A percentile compares a stretch with the other conserved stretches of the same genome.
These are phyloP conservation scores for Leptinotarsa defecta DNA, from an alignment of 1,140 invertebrate species.

Conservation along the genomic window DNA sequence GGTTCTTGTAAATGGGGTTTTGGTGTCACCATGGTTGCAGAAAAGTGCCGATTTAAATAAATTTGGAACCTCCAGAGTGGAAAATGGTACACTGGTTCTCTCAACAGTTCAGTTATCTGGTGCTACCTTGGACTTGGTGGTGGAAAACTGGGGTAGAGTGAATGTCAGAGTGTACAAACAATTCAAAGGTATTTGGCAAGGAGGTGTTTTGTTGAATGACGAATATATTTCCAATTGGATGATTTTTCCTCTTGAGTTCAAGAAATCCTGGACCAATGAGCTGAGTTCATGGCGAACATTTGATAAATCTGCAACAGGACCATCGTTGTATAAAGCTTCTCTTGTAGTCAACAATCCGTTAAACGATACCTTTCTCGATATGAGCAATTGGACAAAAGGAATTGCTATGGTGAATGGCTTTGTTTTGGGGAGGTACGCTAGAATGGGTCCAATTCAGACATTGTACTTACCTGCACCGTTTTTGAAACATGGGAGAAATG, in stretches of 20 bases:
- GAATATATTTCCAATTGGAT: constrained; percentile 56
- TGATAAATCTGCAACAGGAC: constrained; percentile 37
- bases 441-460: constrained; percentile 63
- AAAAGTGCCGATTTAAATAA: constrained; percentile 47
- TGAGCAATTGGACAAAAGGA: constrained; percentile 61
- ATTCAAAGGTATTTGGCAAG: constrained; percentile 59
- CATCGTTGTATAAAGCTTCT: constrained; percentile 50
- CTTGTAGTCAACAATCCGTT: constrained; percentile 34
- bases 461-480: constrained; percentile 66
- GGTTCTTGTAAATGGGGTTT: constrained; percentile 56
- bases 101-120: background rate
- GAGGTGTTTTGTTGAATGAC: constrained; percentile 56
- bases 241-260: constrained; percentile 62
- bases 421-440: constrained; percentile 65
- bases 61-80: constrained; percentile 58
- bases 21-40: constrained; percentile 52
- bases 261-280: constrained; percentile 51
- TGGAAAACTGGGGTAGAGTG: constrained; percentile 19
- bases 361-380: constrained; percentile 54
- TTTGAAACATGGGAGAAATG: constrained; percentile 59
- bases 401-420: constrained; percentile 69
- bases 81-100: constrained; percentile 44
- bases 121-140: constrained; percentile 21
- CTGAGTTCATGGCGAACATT: constrained; percentile 35
- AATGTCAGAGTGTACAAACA: constrained; percentile 45